A percentile compares a stretch with the other conserved stretches of the same genome.
phyloP scores from a whole-genome alignment of 2,797 vertebrate species.

The Sebastes cheni region DNA sequence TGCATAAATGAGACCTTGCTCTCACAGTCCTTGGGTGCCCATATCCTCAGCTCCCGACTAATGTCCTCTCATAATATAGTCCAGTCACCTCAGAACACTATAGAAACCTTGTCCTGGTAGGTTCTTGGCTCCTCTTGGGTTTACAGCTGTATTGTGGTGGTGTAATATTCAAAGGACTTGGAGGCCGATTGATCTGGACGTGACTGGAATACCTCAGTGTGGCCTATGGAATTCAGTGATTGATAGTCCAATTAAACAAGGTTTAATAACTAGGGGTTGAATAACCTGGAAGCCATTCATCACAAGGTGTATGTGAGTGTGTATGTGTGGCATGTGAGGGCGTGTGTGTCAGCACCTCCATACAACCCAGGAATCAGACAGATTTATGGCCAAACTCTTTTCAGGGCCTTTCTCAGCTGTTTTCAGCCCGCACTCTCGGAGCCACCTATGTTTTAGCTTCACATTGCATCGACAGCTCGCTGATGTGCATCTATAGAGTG shows the following conservation, averaged over 20 bases:
- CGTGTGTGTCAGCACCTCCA: constrained; percentile 41
- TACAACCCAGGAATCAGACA: constrained; percentile 44
- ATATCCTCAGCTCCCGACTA: constrained; percentile 15
- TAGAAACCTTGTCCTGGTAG: constrained; percentile 3
- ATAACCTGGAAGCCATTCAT: constrained; percentile 76
- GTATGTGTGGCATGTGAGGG: constrained; percentile 39
- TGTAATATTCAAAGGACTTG: constrained; percentile 57
- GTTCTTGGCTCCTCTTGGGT: constrained; percentile 14
- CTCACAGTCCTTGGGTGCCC: constrained; percentile 38
- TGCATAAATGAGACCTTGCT: constrained; percentile 41
- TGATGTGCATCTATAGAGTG: constrained; percentile 35
- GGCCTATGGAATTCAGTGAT: constrained; percentile 71
- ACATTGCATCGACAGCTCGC: background rate
- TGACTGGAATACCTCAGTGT: constrained; percentile 65
- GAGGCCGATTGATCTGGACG: constrained; percentile 58
- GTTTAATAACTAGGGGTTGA: constrained; percentile 81
- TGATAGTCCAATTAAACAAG: constrained; percentile 81
- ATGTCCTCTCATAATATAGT: constrained; percentile 15
- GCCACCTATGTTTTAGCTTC: constrained; percentile 40
- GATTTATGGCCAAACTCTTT: constrained; percentile 64
- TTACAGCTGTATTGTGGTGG: constrained; percentile 28
- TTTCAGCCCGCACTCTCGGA: constrained; percentile 22
- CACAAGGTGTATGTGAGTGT: constrained; percentile 60
- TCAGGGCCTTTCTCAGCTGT: constrained; percentile 32
- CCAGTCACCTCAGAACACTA: constrained; percentile 14